phyloP scores from a whole-genome alignment of 2,888 invertebrate species.

The Oligia fasciuncula region DNA sequence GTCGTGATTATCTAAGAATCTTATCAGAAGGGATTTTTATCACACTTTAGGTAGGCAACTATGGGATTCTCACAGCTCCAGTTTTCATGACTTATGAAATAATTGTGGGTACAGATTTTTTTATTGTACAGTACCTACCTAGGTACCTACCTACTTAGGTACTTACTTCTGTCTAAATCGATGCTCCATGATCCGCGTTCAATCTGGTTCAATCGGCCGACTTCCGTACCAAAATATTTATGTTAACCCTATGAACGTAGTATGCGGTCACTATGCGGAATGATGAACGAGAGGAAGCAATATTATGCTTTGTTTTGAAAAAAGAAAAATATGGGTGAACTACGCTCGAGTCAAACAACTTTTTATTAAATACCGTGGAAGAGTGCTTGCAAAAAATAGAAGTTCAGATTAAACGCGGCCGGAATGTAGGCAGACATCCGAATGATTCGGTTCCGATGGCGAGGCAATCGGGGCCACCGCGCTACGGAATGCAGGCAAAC shows the following conservation, averaged over 20 bases:
- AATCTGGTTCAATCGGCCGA: slow-evolving; percentile 30
- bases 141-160: neutral
- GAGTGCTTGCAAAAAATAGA: slow-evolving; percentile 55
- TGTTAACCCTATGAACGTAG: slow-evolving; percentile 1
- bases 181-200: slow-evolving; percentile 7
- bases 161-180: too few species aligned
- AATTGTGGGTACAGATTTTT: neutral
- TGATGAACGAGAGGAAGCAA: slow-evolving; percentile 26
- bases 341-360: slow-evolving; percentile 37
- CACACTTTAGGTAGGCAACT: slow-evolving; percentile 5
- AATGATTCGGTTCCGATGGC: slow-evolving; percentile 74
- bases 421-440: slow-evolving; percentile 72
- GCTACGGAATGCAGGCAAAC: slow-evolving; percentile 79
- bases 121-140: too few species aligned
- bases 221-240: slow-evolving; percentile 28
- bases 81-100: neutral
- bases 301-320: slow-evolving; percentile 31
- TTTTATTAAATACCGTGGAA: slow-evolving; percentile 52
- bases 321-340: slow-evolving; percentile 41
- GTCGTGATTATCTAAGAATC: slow-evolving; percentile 17
- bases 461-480: slow-evolving; percentile 76
- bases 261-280: neutral
- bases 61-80: neutral
- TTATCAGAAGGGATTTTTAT: slow-evolving; percentile 8
- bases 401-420: slow-evolving; percentile 58